phyloP scores from a whole-genome alignment of 2,113 vertebrate genomes.

The Tenrec ecaudatus region DNA sequence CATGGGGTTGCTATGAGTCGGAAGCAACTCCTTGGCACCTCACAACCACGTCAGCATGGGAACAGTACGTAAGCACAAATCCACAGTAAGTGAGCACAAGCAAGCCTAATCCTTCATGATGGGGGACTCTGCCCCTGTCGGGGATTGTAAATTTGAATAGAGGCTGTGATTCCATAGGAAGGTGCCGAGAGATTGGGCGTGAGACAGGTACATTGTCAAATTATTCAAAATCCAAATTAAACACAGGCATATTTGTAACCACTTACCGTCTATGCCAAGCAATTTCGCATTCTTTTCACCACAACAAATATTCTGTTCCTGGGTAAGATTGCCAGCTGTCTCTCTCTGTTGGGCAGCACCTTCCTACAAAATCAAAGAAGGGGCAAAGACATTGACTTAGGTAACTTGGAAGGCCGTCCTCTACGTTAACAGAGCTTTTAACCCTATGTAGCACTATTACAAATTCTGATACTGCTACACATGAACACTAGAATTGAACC shows the following conservation, averaged over 20 bases:
- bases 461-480: not conserved
- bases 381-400: constrained; percentile 25
- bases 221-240: not conserved
- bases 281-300: not conserved
- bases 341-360: not conserved
- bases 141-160: no score
- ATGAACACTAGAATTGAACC: not conserved
- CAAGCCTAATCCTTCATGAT: no score
- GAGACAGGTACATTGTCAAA: no score
- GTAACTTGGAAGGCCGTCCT: not conserved
- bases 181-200: no score
- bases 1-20: no score
- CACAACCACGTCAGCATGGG: not conserved
- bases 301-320: not conserved
- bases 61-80: no score
- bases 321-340: not conserved
- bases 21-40: not conserved
- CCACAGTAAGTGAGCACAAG: no score
- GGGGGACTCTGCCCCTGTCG: no score
- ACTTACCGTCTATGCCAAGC: not conserved
- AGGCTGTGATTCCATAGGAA: no score
- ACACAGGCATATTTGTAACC: not conserved
- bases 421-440: constrained; percentile 1
- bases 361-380: not conserved
- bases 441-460: not conserved